Percentiles rank a stretch among this genome's conserved stretches.
Evolutionary conservation across 2,797 vertebrate species (phyloP).

Genomic region (Brotula barbata): DNA sequence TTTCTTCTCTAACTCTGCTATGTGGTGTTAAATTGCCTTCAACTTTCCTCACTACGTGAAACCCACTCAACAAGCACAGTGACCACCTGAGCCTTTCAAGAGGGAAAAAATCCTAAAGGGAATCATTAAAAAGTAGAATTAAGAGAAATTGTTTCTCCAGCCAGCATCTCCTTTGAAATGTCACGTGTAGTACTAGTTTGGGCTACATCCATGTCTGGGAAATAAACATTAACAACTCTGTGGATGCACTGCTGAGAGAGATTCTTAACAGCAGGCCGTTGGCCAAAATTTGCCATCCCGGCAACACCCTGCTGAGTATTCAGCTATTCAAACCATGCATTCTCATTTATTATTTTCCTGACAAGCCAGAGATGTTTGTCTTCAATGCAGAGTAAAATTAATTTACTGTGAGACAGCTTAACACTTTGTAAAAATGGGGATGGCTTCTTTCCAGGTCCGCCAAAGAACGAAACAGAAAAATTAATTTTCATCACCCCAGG

Average conservation of each 20-base stretch:
- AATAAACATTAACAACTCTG: slow-evolving; percentile 49
- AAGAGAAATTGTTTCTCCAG: slow-evolving; percentile 28
- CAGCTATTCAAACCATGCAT: slow-evolving; percentile 38
- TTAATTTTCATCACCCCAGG: slow-evolving; percentile 62
- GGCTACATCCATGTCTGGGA: slow-evolving; percentile 31
- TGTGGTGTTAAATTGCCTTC: slow-evolving; percentile 4
- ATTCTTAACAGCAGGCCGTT: slow-evolving; percentile 51
- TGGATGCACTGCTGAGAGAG: slow-evolving; percentile 52
- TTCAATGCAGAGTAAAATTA: slow-evolving; percentile 50
- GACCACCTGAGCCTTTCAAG: slow-evolving; percentile 34
- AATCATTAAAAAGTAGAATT: slow-evolving; percentile 44
- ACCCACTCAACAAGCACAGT: slow-evolving; percentile 31
- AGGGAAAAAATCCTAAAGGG: slow-evolving; percentile 4
- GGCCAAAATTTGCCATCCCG: slow-evolving; percentile 35
- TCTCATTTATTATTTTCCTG: slow-evolving; percentile 62
- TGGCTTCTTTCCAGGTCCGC: slow-evolving; percentile 44
- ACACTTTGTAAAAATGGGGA: slow-evolving; percentile 45
- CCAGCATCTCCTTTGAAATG: slow-evolving; percentile 45
- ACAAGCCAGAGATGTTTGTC: slow-evolving; percentile 56
- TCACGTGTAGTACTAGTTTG: slow-evolving; percentile 28
- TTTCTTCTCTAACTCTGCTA: slow-evolving; percentile 46
- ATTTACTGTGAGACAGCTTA: slow-evolving; percentile 60
- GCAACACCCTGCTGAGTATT: slow-evolving; percentile 42
- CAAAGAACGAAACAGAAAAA: slow-evolving; percentile 59
- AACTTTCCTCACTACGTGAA: slow-evolving; percentile 40